Evolutionary conservation across 2,888 invertebrate species (phyloP).

Genomic region (Aricia artaxerxes): DNA sequence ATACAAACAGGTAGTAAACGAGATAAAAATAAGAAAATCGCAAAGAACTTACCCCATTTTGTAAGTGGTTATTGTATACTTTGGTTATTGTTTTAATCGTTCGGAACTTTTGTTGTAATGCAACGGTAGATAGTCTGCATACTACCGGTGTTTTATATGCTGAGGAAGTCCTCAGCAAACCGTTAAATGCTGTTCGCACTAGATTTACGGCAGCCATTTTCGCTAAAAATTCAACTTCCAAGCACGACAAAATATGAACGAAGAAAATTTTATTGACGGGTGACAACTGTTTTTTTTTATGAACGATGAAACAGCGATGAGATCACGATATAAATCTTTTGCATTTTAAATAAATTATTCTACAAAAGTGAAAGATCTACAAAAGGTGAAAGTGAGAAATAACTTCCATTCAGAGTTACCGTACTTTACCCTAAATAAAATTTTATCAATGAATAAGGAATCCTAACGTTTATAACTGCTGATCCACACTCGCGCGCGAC

Average conservation of each 20-base stretch:
- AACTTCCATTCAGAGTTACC: too few relatives aligned
- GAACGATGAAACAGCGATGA: too few relatives aligned
- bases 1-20: not conserved
- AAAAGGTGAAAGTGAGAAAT: too few relatives aligned
- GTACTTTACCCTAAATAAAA: too few relatives aligned
- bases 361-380: too few relatives aligned
- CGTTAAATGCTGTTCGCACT: constrained; percentile 70
- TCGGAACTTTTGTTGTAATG: constrained; percentile 34
- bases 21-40: constrained; percentile 13
- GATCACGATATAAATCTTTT: too few relatives aligned
- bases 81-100: constrained; percentile 25
- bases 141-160: constrained; percentile 64
- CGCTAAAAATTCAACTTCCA: constrained; percentile 45
- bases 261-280: not conserved
- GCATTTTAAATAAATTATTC: too few relatives aligned
- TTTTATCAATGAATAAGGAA: too few relatives aligned
- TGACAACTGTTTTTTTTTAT: not conserved
- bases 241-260: constrained; percentile 48
- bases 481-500: too few relatives aligned
- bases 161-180: constrained; percentile 70
- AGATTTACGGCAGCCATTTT: constrained; percentile 77
- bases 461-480: too few relatives aligned
- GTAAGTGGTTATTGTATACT: constrained; percentile 29
- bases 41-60: constrained; percentile 30
- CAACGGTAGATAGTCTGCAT: constrained; percentile 70